phyloP scores from a whole-genome alignment of 2,797 vertebrate species.

The Clarias fuscus region DNA sequence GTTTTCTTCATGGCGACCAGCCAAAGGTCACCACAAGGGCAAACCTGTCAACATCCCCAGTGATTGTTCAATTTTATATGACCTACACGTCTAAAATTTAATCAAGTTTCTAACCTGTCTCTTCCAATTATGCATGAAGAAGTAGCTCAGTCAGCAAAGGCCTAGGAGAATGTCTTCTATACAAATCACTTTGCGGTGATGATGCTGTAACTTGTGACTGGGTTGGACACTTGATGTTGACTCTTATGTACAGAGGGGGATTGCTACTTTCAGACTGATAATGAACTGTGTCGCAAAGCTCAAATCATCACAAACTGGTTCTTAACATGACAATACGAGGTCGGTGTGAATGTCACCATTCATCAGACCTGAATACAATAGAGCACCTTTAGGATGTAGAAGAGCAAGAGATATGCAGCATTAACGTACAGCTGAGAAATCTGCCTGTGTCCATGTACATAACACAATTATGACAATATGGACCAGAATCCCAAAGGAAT shows the following conservation, averaged over 20 bases:
- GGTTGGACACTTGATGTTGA: neutral
- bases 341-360: neutral
- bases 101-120: slow-evolving; percentile 34
- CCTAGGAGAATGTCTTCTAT: neutral
- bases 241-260: neutral
- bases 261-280: neutral
- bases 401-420: neutral
- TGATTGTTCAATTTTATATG: slow-evolving; percentile 45
- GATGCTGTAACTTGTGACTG: neutral
- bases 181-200: neutral
- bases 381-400: neutral
- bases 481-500: neutral
- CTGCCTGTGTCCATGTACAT: neutral
- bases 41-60: neutral
- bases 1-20: neutral
- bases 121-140: slow-evolving; percentile 35
- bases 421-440: neutral
- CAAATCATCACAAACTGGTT: neutral
- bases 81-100: slow-evolving; percentile 31
- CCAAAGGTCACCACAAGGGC: neutral
- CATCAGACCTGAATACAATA: neutral
- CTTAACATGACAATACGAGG: neutral
- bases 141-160: slow-evolving; percentile 19
- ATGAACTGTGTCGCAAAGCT: neutral
- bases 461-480: neutral